phyloP scores from a whole-genome alignment of 2,113 vertebrate genomes.

The Eublepharis macularius region DNA sequence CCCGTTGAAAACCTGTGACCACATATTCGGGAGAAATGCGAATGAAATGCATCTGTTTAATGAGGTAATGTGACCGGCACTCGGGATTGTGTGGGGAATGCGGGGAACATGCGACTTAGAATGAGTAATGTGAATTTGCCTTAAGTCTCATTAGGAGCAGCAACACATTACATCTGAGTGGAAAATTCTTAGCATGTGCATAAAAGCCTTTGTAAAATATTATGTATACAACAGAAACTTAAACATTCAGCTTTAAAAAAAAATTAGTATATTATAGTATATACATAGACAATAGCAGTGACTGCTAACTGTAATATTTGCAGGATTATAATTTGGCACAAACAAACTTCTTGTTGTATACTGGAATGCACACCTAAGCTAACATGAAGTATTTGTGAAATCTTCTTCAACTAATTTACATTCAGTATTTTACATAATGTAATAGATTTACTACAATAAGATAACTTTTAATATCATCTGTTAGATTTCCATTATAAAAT shows the following conservation, averaged over 20 bases:
- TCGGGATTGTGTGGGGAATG: too few species aligned
- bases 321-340: background rate
- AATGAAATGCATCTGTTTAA: too few species aligned
- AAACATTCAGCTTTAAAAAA: background rate
- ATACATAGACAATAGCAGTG: background rate
- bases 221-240: background rate
- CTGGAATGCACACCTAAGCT: background rate
- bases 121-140: too few species aligned
- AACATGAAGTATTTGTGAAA: background rate
- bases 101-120: too few species aligned
- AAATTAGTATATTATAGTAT: background rate
- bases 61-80: too few species aligned
- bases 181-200: background rate
- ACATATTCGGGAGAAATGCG: too few species aligned
- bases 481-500: constrained; percentile 8
- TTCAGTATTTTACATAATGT: background rate
- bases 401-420: background rate
- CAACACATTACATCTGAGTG: background rate
- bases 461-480: background rate
- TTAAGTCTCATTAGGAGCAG: background rate
- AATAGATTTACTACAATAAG: constrained; percentile 1
- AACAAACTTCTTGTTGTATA: background rate
- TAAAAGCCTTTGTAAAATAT: background rate
- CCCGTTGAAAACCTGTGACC: too few species aligned
- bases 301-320: background rate